Base-by-base conservation (phyloP, 2,113 vertebrate species). In the Mungos mungo region DNA sequence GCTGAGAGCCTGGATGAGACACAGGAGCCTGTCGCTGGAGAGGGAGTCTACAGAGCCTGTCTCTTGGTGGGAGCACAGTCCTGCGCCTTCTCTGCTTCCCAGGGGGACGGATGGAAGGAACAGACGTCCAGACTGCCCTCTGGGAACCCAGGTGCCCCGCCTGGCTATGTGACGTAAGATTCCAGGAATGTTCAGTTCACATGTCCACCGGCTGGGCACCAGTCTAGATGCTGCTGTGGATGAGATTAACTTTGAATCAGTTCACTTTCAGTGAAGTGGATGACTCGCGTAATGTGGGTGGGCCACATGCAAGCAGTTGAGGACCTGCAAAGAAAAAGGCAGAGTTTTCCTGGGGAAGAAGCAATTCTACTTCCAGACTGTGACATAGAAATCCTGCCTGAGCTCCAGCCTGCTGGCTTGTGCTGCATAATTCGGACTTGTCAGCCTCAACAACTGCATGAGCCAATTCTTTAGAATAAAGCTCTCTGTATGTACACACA, bases 211-310 rank as follows among this genome's bases (percentile, higher is more conserved):
- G 71, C 79, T 25, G 72, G 25, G 13, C 2, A 1, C 21, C 3
- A 1, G 38, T 65, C 57, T 18, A 9, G 23, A 45, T 4, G 74
- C 47, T 13, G 41, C 57, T 0, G 0, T 45, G 45, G 57, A 45
- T 5, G 41, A 50, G 41, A 8, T 21, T 18, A 63, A 29, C 38
- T 29, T 19, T 7, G 38, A 45, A 14, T 35, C 15, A 8, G 88
- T 29, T 9, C 3, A 5, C 57, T 35, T 18, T 19, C 29, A 65
- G 57, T 13, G 4, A 13, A 65, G 88, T 9, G 47, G 72, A 1
- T 5, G 57, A 27, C 10, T 3, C 2, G 41, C 14, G 0, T 31
- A 0, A 16, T 8, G 14, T 35, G 57, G 31, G 71, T 77, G 54
- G 14, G 54, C 31, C 2, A 1, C 13, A 27, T 27, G 31, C 33